Evolutionary conservation across 2,797 vertebrate species (phyloP).

Genomic region (Mustela erminea): DNA sequence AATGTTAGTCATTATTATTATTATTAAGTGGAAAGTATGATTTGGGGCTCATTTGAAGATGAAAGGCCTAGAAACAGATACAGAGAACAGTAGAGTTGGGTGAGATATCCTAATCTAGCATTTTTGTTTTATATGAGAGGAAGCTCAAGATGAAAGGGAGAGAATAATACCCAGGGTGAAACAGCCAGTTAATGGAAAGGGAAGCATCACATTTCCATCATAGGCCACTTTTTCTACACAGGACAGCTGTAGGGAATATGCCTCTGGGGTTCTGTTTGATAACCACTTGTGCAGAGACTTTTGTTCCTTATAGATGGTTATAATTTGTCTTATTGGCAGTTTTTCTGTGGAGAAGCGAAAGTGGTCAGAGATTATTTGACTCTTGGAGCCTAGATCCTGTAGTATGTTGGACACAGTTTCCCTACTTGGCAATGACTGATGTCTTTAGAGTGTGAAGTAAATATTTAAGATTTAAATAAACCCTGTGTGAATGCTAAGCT

Average conservation of each 20-base stretch:
- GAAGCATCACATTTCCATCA: neutral
- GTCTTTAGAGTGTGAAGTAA: slow-evolving; percentile 53
- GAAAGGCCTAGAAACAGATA: neutral
- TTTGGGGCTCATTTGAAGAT: neutral
- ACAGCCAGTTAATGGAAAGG: neutral
- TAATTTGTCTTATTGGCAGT: neutral
- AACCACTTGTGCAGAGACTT: neutral
- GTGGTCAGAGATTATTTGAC: neutral
- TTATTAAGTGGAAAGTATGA: neutral
- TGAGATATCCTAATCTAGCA: neutral
- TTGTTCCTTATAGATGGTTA: neutral
- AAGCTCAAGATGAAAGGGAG: neutral
- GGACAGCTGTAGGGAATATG: neutral
- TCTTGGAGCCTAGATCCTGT: neutral
- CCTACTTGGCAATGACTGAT: neutral
- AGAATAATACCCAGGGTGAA: neutral
- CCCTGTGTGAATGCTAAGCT: neutral
- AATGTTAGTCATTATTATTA: neutral
- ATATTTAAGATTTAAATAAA: slow-evolving; percentile 31
- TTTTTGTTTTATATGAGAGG: neutral
- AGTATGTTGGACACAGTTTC: neutral
- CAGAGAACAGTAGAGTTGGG: neutral
- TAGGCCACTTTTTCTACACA: neutral
- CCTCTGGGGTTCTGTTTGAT: neutral
- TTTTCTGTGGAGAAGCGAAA: neutral